A percentile compares a stretch with the other conserved stretches of the same genome.
phyloP scores from a whole-genome alignment of 2,113 vertebrate genomes.

The Otis tarda region DNA sequence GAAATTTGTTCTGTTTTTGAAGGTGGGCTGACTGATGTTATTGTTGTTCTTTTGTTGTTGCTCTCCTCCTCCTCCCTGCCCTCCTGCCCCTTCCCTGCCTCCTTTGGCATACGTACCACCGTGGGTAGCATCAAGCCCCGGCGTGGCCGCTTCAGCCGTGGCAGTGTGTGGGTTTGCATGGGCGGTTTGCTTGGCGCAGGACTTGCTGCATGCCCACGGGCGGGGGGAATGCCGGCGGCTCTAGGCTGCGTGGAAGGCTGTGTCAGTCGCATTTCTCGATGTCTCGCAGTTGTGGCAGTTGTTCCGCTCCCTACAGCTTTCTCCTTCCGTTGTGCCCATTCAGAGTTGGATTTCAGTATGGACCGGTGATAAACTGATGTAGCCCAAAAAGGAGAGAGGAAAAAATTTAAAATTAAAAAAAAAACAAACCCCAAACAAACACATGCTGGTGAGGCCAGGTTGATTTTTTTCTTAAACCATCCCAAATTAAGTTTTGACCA shows the following conservation, averaged over 20 bases:
- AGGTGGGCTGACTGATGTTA: constrained; percentile 80
- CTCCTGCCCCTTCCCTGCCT: background rate
- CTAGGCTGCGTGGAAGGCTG: constrained; percentile 48
- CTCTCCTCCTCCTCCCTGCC: constrained; percentile 23
- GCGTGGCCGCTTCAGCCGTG: constrained; percentile 52
- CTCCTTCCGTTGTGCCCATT: constrained; percentile 49
- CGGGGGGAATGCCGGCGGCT: constrained; percentile 53
- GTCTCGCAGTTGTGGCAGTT: constrained; percentile 67
- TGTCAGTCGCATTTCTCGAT: constrained; percentile 60
- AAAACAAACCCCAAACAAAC: background rate
- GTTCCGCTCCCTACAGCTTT: constrained; percentile 59
- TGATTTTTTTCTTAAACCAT: background rate
- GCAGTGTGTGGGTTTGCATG: constrained; percentile 78
- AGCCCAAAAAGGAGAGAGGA: constrained; percentile 42
- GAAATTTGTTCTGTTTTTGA: constrained; percentile 74
- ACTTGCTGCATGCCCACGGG: constrained; percentile 72
- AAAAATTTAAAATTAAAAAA: background rate
- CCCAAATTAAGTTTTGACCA: constrained; percentile 39
- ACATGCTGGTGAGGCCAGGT: constrained; percentile 62
- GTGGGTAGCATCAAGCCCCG: constrained; percentile 12
- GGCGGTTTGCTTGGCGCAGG: constrained; percentile 77
- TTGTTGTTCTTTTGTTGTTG: constrained; percentile 71
- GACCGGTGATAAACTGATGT: constrained; percentile 39
- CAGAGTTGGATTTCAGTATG: constrained; percentile 45
- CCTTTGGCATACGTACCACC: background rate